These are phyloP conservation scores for Rhabdomys pumilio DNA, from an alignment of 2,797 vertebrate species.

Conservation along the genomic window DNA sequence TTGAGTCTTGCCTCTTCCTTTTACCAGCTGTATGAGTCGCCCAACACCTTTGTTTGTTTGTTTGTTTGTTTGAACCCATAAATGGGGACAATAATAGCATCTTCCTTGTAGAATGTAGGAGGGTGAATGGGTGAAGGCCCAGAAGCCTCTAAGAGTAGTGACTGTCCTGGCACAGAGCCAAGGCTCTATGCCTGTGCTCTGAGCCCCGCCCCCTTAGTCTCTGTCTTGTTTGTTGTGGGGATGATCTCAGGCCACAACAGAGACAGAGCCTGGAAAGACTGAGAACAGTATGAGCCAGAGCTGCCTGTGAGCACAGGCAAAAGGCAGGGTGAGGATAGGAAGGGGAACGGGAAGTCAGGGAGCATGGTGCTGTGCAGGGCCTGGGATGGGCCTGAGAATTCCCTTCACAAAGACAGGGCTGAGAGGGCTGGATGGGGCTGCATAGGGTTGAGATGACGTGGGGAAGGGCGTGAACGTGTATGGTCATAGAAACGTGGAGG, in stretches of 20 bases:
- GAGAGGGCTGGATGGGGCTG: background rate
- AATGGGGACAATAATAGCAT: background rate
- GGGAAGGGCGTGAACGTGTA: no score
- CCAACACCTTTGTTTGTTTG: background rate
- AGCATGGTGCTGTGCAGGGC: background rate
- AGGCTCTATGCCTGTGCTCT: background rate
- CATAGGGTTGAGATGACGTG: background rate
- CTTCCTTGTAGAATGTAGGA: background rate
- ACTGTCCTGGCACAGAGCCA: background rate
- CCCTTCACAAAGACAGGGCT: background rate
- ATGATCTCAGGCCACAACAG: background rate
- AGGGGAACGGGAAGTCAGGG: background rate
- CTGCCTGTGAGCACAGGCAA: background rate
- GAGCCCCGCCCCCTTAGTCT: no score
- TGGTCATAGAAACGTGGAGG: background rate
- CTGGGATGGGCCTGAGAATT: background rate
- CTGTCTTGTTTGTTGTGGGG: background rate
- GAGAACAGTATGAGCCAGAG: background rate
- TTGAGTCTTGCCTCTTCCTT: conserved; percentile 26
- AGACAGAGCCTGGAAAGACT: background rate
- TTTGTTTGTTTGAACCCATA: background rate
- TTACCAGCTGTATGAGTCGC: background rate
- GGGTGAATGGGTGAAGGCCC: background rate
- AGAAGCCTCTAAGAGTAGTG: background rate
- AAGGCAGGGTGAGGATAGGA: background rate